A percentile compares a stretch with the other conserved stretches of the same genome.
phyloP scores from a whole-genome alignment of 2,113 vertebrate genomes.

The Triplophysa rosa region DNA sequence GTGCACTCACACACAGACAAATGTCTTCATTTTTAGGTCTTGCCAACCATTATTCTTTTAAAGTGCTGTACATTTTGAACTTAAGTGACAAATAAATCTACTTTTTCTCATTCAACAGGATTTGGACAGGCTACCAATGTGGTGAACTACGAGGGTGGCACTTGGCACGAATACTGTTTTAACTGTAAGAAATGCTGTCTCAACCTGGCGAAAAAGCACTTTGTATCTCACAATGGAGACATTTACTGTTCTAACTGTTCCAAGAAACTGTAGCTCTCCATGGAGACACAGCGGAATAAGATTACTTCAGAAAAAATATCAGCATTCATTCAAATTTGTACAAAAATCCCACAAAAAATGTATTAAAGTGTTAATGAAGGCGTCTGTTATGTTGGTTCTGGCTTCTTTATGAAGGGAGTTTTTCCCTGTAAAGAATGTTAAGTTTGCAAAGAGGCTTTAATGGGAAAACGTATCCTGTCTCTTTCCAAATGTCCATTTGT shows the following conservation, averaged over 20 bases:
- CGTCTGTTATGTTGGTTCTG: constrained; percentile 37
- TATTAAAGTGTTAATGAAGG: constrained; percentile 12
- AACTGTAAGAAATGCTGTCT: constrained; percentile 92
- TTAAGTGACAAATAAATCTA: constrained; percentile 1
- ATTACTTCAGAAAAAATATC: background rate
- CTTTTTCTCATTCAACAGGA: constrained; percentile 60
- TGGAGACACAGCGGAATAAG: background rate
- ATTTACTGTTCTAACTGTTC: constrained; percentile 89
- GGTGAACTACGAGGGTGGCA: constrained; percentile 90
- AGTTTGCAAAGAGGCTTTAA: constrained; percentile 13
- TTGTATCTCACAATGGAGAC: constrained; percentile 81
- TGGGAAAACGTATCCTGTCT: constrained; percentile 8
- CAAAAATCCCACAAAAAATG: background rate
- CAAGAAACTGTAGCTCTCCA: constrained; percentile 76
- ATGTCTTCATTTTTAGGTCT: background rate
- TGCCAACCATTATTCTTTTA: background rate
- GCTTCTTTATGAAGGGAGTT: constrained; percentile 23
- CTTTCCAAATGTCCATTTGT: constrained; percentile 2
- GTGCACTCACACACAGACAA: constrained; percentile 12
- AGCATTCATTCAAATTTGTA: constrained; percentile 12
- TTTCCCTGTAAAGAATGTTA: constrained; percentile 12
- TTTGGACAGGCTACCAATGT: constrained; percentile 93
- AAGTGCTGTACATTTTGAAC: background rate
- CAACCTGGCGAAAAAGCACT: constrained; percentile 89
- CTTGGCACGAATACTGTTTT: constrained; percentile 98